A percentile compares a stretch with the other conserved stretches of the same genome.
These are phyloP conservation scores for Pachliopta kotzebuea DNA, from an alignment of 2,888 invertebrate species.

Conservation along the genomic window DNA sequence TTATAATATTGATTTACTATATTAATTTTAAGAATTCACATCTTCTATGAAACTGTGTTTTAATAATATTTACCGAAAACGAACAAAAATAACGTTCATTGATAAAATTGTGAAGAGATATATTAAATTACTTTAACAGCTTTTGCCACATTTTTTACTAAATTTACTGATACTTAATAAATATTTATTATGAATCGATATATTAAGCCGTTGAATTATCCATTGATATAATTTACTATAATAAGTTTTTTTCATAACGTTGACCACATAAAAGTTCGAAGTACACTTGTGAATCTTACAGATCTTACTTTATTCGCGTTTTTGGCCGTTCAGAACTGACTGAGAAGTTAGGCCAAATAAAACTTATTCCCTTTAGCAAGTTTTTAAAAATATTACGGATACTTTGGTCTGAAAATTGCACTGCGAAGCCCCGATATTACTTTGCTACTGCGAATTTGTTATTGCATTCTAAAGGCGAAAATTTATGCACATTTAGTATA, in stretches of 20 bases:
- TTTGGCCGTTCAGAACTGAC: neutral
- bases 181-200: too few relatives aligned
- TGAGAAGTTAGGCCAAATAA: neutral
- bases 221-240: neutral
- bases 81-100: too few relatives aligned
- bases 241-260: neutral
- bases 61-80: too few relatives aligned
- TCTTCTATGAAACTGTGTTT: neutral
- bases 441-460: slow-evolving; percentile 5
- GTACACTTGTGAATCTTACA: neutral
- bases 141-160: too few relatives aligned
- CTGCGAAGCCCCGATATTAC: neutral
- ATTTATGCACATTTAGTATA: neutral
- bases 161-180: too few relatives aligned
- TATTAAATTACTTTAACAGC: too few relatives aligned
- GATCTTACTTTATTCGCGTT: neutral
- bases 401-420: neutral
- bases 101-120: too few relatives aligned
- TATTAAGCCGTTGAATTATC: too few relatives aligned
- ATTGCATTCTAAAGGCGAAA: neutral
- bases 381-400: neutral
- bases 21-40: neutral
- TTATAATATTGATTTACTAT: too few relatives aligned
- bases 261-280: neutral
- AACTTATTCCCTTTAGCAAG: neutral